Evolutionary conservation across 2,888 invertebrate species (phyloP).

Genomic region (Dinocampus coccinellae): DNA sequence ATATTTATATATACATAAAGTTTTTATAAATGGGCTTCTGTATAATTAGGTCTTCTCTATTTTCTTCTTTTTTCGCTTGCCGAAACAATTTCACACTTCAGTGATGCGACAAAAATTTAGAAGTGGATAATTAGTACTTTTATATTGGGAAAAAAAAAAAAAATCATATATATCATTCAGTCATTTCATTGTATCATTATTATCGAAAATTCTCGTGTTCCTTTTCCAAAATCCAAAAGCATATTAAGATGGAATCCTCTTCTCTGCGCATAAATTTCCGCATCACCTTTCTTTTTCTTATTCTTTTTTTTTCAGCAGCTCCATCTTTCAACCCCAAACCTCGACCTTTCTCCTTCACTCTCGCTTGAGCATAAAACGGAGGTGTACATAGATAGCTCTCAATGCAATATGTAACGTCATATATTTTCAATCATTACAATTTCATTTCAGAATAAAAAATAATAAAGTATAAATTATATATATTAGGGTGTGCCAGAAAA

Average conservation of each 20-base stretch:
- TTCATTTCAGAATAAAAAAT: too few species aligned
- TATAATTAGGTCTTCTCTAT: conserved; percentile 60
- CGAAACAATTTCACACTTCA: conserved; percentile 62
- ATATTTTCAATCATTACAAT: too few species aligned
- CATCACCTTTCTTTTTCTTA: conserved; percentile 51
- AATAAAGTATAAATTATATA: too few species aligned
- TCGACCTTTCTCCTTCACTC: conserved; percentile 73
- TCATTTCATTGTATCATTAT: conserved; percentile 6
- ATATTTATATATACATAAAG: too few species aligned
- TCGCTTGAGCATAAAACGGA: conserved; percentile 64
- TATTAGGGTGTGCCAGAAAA: too few species aligned
- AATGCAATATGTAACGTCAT: conserved; percentile 46
- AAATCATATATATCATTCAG: not conserved
- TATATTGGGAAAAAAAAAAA: not conserved
- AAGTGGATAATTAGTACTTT: conserved; percentile 21
- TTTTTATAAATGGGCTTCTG: conserved; percentile 48
- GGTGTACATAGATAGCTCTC: conserved; percentile 60
- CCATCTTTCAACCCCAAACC: conserved; percentile 75
- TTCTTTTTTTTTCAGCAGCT: conserved; percentile 74
- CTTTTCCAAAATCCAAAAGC: not conserved
- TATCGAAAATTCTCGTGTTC: not conserved
- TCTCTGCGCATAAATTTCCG: conserved; percentile 39
- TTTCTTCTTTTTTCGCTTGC: conserved; percentile 54
- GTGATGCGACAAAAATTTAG: conserved; percentile 56
- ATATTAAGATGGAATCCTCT: conserved; percentile 32